Conservation (phyloP, 2,113 vertebrate species). For the Poeciliopsis occidentalis region DNA sequence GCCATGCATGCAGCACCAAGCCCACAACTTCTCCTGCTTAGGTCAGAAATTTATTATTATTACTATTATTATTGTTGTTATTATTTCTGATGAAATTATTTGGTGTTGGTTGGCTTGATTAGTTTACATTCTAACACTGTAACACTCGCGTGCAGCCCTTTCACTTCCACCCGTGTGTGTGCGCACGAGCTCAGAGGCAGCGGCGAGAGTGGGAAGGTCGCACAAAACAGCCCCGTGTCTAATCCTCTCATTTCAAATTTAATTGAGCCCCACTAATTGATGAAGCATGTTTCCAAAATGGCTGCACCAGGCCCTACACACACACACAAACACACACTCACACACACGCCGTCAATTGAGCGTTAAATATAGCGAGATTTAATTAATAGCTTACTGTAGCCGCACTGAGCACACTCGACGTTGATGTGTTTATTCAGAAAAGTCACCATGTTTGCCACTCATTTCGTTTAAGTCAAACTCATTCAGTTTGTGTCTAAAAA, state of each 20-base stretch:
- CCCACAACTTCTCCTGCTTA: slow-evolving; percentile 87
- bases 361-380: slow-evolving; percentile 79
- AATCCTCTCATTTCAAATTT: too few species aligned
- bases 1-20: slow-evolving; percentile 82
- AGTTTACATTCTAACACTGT: too few species aligned
- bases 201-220: too few species aligned
- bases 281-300: slow-evolving; percentile 77
- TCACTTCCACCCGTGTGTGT: too few species aligned
- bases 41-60: slow-evolving; percentile 79
- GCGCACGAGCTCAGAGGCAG: too few species aligned
- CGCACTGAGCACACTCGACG: slow-evolving; percentile 22
- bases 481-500: too few species aligned
- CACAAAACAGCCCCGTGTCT: too few species aligned
- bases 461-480: too few species aligned
- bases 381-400: slow-evolving; percentile 70
- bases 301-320: slow-evolving; percentile 62
- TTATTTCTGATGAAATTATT: neutral
- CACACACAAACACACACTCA: slow-evolving; percentile 63
- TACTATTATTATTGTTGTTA: slow-evolving; percentile 9
- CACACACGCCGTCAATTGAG: slow-evolving; percentile 77
- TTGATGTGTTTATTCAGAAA: too few species aligned
- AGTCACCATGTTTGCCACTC: too few species aligned
- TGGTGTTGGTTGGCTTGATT: too few species aligned
- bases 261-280: slow-evolving; percentile 82
- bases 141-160: too few species aligned